Percentiles rank a stretch among this genome's conserved stretches.
Evolutionary conservation across 2,113 vertebrate species (phyloP).

Genomic region (Origma solitaria): DNA sequence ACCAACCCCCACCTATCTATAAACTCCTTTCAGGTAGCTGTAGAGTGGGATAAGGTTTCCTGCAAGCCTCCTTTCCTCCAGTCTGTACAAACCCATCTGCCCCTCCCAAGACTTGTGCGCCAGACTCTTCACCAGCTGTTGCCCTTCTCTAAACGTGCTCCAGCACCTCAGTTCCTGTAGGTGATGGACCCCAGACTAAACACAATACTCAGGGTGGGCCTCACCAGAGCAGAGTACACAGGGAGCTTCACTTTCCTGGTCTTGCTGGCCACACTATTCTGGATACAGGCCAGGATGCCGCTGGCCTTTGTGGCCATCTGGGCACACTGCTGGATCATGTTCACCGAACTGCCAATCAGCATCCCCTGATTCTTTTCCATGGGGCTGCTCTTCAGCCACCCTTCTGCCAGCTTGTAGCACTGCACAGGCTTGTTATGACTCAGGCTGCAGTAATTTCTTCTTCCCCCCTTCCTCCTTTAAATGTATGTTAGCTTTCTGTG

Average conservation of each 20-base stretch:
- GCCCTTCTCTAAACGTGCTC: rapidly evolving
- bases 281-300: background rate
- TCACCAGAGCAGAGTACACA: rapidly evolving
- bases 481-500: background rate
- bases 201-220: rapidly evolving
- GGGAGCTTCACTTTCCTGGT: rapidly evolving
- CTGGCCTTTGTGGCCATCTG: background rate
- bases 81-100: background rate
- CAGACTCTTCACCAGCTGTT: background rate
- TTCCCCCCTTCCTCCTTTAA: background rate
- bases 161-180: background rate
- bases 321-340: background rate
- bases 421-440: background rate
- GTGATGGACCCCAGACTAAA: background rate
- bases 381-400: background rate
- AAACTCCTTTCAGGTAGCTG: background rate
- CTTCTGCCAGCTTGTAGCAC: background rate
- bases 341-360: background rate
- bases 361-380: background rate
- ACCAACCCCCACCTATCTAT: rapidly evolving
- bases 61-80: background rate
- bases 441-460: background rate
- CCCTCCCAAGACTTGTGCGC: background rate
- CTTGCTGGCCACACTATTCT: background rate
- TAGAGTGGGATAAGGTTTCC: background rate